Conservation (phyloP, 1,140 invertebrate genomes). For the Wasmannia auropunctata region DNA sequence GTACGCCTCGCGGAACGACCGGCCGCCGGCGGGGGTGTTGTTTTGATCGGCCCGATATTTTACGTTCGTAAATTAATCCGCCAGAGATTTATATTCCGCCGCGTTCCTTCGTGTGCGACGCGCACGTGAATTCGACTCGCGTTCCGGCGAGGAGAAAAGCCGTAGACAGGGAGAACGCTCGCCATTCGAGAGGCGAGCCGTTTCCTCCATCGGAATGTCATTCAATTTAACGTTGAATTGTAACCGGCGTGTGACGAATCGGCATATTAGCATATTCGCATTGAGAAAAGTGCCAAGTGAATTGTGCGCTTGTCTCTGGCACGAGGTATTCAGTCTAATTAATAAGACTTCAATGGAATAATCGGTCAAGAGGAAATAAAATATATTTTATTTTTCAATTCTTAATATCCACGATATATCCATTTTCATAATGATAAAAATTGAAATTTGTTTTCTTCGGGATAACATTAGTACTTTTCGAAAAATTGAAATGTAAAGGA, state of each 20-base stretch:
- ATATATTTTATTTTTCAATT: background rate
- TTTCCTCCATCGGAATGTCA: background rate
- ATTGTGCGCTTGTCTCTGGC: background rate
- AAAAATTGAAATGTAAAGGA: background rate
- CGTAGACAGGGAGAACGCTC: background rate
- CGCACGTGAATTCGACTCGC: background rate
- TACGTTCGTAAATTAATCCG: slow-evolving; percentile 38
- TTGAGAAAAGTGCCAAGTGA: background rate
- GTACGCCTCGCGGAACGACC: background rate
- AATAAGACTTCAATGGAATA: background rate
- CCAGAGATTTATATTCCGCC: slow-evolving; percentile 8
- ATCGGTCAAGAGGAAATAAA: background rate
- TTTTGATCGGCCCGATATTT: slow-evolving; percentile 36
- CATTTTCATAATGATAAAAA: background rate
- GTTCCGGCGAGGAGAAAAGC: background rate
- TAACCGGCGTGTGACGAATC: background rate
- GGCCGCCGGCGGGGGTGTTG: background rate
- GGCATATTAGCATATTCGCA: background rate
- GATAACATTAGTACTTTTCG: background rate
- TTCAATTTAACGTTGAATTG: background rate
- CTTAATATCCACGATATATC: background rate
- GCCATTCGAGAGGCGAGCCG: too few species aligned
- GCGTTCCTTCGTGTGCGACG: background rate
- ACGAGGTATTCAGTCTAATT: too few species aligned
- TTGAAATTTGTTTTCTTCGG: background rate